Conservation (phyloP, 2,888 invertebrate species). For the Odontomyia ornata region DNA sequence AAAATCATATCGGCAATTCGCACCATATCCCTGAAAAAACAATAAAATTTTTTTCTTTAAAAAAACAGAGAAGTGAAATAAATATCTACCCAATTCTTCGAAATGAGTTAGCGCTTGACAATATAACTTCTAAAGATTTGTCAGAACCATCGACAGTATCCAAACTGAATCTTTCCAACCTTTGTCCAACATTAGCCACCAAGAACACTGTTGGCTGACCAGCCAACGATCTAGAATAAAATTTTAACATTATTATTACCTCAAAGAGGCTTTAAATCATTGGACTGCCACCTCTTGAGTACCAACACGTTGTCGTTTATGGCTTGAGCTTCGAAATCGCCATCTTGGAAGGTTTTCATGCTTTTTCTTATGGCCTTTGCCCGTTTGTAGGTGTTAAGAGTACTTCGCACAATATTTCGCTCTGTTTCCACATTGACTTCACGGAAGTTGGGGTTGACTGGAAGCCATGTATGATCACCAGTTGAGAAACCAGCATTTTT, state of each 20-base stretch:
- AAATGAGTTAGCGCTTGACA: not conserved
- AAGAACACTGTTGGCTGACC: not conserved
- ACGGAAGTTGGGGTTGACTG: constrained; percentile 52
- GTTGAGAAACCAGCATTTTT: constrained; percentile 61
- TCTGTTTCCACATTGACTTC: constrained; percentile 55
- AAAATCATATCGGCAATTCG: not conserved
- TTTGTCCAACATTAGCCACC: constrained; percentile 1
- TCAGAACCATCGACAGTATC: not conserved
- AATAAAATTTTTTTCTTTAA: not conserved
- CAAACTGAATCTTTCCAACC: not conserved
- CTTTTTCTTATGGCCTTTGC: constrained; percentile 62
- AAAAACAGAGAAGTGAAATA: not conserved
- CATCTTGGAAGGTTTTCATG: constrained; percentile 65
- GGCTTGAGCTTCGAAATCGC: constrained; percentile 67
- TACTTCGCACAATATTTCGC: not conserved
- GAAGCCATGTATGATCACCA: constrained; percentile 55
- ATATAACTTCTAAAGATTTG: not conserved
- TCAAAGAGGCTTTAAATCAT: not conserved
- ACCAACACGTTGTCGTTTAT: constrained; percentile 66
- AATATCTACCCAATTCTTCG: constrained; percentile 1
- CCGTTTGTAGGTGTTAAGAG: constrained; percentile 70
- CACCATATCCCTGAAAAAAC: not conserved
- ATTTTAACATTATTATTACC: not conserved
- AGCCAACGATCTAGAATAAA: not conserved
- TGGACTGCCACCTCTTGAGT: constrained; percentile 56